A percentile compares a stretch with the other conserved stretches of the same genome.
These are phyloP conservation scores for Engraulis encrasicolus DNA, from an alignment of 2,113 vertebrate genomes.

Conservation along the genomic window DNA sequence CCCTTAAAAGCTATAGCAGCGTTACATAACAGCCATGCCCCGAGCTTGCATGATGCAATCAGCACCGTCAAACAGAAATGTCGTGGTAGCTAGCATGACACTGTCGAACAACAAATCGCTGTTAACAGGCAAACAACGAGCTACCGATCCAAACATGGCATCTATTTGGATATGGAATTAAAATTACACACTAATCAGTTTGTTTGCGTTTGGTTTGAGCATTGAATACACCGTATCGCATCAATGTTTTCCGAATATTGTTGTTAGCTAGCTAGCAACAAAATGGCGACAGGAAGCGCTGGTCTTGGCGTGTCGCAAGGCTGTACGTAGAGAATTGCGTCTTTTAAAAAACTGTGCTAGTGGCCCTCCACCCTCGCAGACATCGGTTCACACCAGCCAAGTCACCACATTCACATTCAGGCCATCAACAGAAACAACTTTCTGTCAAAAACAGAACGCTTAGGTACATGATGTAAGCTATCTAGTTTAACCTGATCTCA, in stretches of 20 bases:
- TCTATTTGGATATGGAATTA: not conserved
- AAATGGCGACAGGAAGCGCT: constrained; percentile 40
- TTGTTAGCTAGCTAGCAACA: constrained; percentile 10
- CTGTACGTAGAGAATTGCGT: constrained; percentile 13
- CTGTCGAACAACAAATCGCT: not conserved
- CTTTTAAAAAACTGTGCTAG: constrained; percentile 9
- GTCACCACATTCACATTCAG: not conserved
- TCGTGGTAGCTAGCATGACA: not conserved
- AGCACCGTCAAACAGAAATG: not conserved
- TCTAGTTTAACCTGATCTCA: constrained; percentile 41
- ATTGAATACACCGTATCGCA: not conserved
- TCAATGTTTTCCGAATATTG: not conserved
- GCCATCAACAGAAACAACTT: not conserved
- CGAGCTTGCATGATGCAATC: constrained; percentile 7
- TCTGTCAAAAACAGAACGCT: not conserved
- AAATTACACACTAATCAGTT: not conserved
- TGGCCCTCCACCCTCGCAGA: constrained; percentile 16
- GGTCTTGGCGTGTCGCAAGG: constrained; percentile 12
- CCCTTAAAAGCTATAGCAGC: not conserved
- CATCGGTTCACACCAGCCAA: constrained; percentile 1
- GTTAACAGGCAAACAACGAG: not conserved
- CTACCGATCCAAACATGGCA: not conserved
- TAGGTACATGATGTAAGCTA: not conserved
- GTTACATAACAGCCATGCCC: constrained; percentile 12
- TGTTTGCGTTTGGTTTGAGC: not conserved